Evolutionary conservation across 2,888 invertebrate species (phyloP).

Genomic region (Biston stratarius): DNA sequence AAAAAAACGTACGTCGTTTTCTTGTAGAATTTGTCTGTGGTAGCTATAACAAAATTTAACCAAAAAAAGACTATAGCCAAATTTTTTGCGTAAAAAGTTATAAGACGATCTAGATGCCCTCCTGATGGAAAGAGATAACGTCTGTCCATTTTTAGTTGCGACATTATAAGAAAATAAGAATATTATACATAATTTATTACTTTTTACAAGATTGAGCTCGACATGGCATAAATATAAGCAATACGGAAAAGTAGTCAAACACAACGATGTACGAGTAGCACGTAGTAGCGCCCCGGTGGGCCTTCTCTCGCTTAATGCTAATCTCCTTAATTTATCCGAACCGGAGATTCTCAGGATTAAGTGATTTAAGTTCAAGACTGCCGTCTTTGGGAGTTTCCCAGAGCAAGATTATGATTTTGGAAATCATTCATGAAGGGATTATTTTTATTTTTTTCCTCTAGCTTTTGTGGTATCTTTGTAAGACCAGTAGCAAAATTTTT

Average conservation of each 20-base stretch:
- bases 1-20: too few relatives aligned
- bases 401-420: slow-evolving; percentile 34
- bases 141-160: too few relatives aligned
- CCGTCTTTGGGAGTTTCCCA: slow-evolving; percentile 29
- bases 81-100: too few relatives aligned
- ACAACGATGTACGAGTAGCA: background rate
- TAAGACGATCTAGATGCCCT: too few relatives aligned
- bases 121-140: too few relatives aligned
- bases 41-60: too few relatives aligned
- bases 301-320: slow-evolving; percentile 37
- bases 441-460: slow-evolving; percentile 7
- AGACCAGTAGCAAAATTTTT: too few relatives aligned
- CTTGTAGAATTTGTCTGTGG: too few relatives aligned
- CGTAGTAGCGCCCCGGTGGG: slow-evolving; percentile 25
- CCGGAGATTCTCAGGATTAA: slow-evolving; percentile 40
- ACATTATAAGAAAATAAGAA: too few relatives aligned
- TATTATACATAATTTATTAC: too few relatives aligned
- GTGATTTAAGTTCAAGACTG: slow-evolving; percentile 37
- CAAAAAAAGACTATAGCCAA: too few relatives aligned
- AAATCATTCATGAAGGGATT: slow-evolving; percentile 20
- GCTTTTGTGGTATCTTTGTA: background rate
- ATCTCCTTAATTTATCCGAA: slow-evolving; percentile 40
- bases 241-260: background rate
- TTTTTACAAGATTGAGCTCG: too few relatives aligned
- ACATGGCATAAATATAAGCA: background rate